These are phyloP conservation scores for Drosophila anomalipes DNA, from an alignment of 2,888 invertebrate species.

Conservation along the genomic window DNA sequence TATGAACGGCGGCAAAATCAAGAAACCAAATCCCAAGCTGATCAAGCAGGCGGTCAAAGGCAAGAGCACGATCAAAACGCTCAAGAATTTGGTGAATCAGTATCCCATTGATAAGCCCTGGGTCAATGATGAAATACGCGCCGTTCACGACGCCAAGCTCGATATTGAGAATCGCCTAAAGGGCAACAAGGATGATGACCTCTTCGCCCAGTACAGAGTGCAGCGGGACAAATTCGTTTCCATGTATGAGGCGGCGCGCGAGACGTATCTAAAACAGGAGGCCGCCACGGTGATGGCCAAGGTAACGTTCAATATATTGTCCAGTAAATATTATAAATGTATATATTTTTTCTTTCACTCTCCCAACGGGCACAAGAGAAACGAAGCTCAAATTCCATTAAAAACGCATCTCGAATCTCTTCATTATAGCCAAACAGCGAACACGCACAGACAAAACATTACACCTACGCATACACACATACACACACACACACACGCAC, in stretches of 20 bases:
- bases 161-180: conserved; percentile 86
- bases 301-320: conserved; percentile 61
- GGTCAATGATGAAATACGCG: conserved; percentile 87
- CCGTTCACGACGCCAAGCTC: conserved; percentile 86
- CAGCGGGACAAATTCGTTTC: conserved; percentile 87
- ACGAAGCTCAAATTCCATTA: neutral
- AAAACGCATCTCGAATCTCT: neutral
- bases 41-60: conserved; percentile 74
- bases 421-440: neutral
- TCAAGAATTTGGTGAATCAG: conserved; percentile 84
- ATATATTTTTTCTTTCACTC: neutral
- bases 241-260: conserved; percentile 87
- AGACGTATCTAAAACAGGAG: conserved; percentile 86
- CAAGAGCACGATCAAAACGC: conserved; percentile 83
- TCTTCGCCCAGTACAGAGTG: conserved; percentile 87
- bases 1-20: conserved; percentile 72
- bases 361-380: neutral
- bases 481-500: neutral
- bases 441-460: neutral
- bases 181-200: conserved; percentile 86
- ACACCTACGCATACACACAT: neutral
- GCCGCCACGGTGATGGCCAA: conserved; percentile 82
- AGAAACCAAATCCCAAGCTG: conserved; percentile 79
- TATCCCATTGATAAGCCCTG: conserved; percentile 87
- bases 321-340: neutral